Base-by-base conservation (phyloP, 2,797 vertebrate species). In the Danio choprae region DNA sequence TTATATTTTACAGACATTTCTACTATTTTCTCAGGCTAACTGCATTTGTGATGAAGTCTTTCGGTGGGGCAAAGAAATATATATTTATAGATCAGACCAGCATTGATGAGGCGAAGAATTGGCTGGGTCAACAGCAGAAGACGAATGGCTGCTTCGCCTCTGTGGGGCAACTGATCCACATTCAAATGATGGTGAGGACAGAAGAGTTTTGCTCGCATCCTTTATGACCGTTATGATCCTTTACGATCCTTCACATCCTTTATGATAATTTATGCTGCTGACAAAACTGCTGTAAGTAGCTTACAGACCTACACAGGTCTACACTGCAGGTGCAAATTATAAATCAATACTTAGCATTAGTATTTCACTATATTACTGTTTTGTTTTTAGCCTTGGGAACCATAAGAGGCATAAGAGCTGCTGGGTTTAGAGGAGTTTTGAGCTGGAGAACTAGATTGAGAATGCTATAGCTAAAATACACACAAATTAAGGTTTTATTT, bases 21-120 rank as follows among this genome's bases (percentile, higher is more conserved):
- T 70, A 7, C 29, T 29, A 1, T 68, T 12, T 73, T 2, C 11
- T 46, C 60, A 97, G 96, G 96, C 83, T 97, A 83, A 97, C 96
- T 9, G 87, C 95, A 0, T 96, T 97, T 77, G 95, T 97, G 83
- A 93, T 96, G 89, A 97, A 96, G 87, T 94, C 94, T 12, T 97
- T 96, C 9, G 90, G 87, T 18, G 92, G 92, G 48, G 95, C 95
- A 1, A 90, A 2, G 18, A 60, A 89, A 0, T 94, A 92, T 88
- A 94, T 96, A 88, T 94, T 93, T 58, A 90, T 95, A 59, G 89
- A 95, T 51, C 81, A 89, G 4, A 79, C 72, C 44, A 92, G 92
- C 77, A 92, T 96, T 29, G 13, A 75, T 1, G 85, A 92, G 4
- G 93, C 95, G 53, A 89, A 87, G 77, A 59, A 4, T 16, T 96